Percentiles rank a stretch among this genome's conserved stretches.
Conservation (phyloP, 2,113 vertebrate genomes). For the Aix galericulata region DNA sequence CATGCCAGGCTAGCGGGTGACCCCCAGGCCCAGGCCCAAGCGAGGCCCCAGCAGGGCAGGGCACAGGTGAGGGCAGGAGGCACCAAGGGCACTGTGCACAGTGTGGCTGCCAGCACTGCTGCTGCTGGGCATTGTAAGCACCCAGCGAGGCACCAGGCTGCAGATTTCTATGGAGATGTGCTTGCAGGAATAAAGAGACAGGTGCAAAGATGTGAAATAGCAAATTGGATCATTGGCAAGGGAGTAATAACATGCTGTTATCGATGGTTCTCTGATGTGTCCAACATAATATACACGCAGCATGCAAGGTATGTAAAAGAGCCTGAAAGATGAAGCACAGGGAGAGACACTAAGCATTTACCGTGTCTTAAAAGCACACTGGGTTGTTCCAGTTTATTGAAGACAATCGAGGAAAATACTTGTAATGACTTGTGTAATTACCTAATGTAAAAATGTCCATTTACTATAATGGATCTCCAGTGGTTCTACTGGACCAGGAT, state of each 20-base stretch:
- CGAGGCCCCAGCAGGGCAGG: not conserved
- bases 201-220: not conserved
- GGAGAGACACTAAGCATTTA: rapidly evolving
- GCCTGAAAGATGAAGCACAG: not conserved
- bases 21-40: not conserved
- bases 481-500: not conserved
- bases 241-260: not conserved
- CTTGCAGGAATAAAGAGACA: not conserved
- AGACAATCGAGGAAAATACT: not conserved
- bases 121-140: too few species aligned
- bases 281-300: rapidly evolving
- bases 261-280: not conserved
- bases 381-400: not conserved
- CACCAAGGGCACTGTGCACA: rapidly evolving
- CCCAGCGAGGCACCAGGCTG: rapidly evolving
- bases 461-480: not conserved
- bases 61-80: not conserved
- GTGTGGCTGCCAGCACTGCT: rapidly evolving
- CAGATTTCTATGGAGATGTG: not conserved
- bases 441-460: not conserved
- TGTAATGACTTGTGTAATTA: not conserved
- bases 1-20: not conserved
- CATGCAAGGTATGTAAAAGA: rapidly evolving
- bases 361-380: not conserved
- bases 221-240: not conserved